Evolutionary conservation across 23 tunicate species (phyloP).

Genomic region (Halocynthia aurantium): DNA sequence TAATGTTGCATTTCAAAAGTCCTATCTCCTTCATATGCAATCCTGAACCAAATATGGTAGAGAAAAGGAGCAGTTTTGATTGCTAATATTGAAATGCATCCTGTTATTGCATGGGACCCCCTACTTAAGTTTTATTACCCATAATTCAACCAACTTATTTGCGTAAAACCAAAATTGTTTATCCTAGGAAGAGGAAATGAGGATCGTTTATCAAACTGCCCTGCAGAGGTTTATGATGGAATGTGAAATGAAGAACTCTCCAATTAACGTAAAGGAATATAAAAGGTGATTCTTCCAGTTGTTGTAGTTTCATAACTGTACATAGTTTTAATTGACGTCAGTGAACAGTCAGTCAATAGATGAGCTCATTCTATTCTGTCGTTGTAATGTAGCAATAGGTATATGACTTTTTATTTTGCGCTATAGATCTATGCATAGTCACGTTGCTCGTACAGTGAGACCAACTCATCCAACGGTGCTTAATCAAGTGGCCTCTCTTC

Average conservation of each 20-base stretch:
- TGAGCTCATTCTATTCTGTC: background rate
- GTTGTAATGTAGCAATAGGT: no score
- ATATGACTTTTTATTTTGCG: background rate
- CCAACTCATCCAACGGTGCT: constrained; percentile 12
- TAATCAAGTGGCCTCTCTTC: constrained; percentile 2
- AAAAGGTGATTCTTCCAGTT: constrained; percentile 4
- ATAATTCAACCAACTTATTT: no score
- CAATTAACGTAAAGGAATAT: constrained; percentile 9
- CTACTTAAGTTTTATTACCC: no score
- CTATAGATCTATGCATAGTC: constrained; percentile 4
- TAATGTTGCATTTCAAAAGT: no score
- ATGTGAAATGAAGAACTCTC: constrained; percentile 26
- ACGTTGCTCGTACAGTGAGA: constrained; percentile 3
- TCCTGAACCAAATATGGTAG: background rate
- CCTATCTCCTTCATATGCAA: no score
- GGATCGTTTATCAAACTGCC: constrained; percentile 23
- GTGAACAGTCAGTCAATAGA: background rate
- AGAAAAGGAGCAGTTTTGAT: background rate
- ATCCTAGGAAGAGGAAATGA: background rate
- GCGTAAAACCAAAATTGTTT: no score
- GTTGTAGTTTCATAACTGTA: background rate
- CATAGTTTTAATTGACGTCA: background rate
- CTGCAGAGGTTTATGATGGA: constrained; percentile 15
- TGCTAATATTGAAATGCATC: background rate
- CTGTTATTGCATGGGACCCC: background rate